Base-by-base conservation (phyloP, 1,140 invertebrate species). In the Hylaeus anthracinus region DNA sequence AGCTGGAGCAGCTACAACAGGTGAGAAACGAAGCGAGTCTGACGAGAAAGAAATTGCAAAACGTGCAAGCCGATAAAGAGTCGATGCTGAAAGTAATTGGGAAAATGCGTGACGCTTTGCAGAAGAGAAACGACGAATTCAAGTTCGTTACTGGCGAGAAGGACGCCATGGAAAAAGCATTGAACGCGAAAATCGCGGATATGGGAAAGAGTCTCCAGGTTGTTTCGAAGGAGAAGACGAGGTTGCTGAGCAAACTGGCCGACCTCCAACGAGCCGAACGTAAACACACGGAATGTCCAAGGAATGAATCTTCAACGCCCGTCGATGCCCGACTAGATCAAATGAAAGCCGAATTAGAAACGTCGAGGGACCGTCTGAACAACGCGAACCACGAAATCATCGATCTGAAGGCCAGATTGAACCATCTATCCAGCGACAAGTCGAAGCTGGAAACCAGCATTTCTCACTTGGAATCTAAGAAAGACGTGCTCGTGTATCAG, bases 11-110 rank as follows among this genome's bases (percentile, higher is more conserved):
- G 12, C 51, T 86, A 56, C 76, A 69, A 66, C 71, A 72, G 69
- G 66, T 84, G 64, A 75, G 67, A n/a, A 39, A 39, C 6, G 84
- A 86, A 53, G 43, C 70, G 12, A 76, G 67, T n/a, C 43, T 41
- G 39, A 41, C 69, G 56, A 79, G 37, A 45, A 66, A 74, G n/a
- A 66, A 79, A 53, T 69, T 88, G 39, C 67, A 53, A 71, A 61
- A 5, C 41, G 55, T 86, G 3, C 75, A 41, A 58, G 45, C 51
- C 10, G 83, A 88, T 9, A 89, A 74, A 71, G 79, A 72, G 12
- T 26, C 63, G 26, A 55, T 81, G n/a, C 70, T 85, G 14, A 56
- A 82, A 26, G 83, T 88, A 66, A 69, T 66, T 43, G 75, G 72
- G 0, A 61, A 43, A 58, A 72, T 88, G 78, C 72, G 77, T 4